Conservation (phyloP, 2,888 invertebrate genomes). For the Muschampia plurimacula region DNA sequence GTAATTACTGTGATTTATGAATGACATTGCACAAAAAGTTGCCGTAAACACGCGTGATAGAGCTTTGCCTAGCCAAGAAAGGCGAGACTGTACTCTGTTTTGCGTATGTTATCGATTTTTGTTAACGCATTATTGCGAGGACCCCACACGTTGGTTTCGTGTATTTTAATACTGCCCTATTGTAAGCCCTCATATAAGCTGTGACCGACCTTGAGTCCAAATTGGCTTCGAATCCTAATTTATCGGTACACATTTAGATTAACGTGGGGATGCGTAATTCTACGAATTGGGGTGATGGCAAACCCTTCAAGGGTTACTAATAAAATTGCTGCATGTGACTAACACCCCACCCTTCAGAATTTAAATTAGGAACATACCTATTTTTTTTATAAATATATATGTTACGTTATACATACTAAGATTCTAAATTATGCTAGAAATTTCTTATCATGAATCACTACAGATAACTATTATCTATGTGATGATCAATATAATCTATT, state of each 20-base stretch:
- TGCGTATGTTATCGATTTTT: conserved; percentile 43
- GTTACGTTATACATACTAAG: too few relatives aligned
- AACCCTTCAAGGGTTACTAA: conserved; percentile 57
- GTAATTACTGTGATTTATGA: conserved; percentile 76
- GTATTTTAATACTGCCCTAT: conserved; percentile 36
- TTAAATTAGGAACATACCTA: conserved; percentile 23
- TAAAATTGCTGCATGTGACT: conserved; percentile 50
- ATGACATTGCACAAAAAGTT: conserved; percentile 65
- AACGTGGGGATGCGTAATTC: conserved; percentile 46
- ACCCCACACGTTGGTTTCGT: conserved; percentile 49
- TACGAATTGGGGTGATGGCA: conserved; percentile 61
- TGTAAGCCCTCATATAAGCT: conserved; percentile 25
- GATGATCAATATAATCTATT: conserved; percentile 11
- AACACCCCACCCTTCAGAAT: conserved; percentile 48
- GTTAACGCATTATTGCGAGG: conserved; percentile 31
- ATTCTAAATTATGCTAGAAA: conserved; percentile 16
- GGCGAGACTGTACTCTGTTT: conserved; percentile 37
- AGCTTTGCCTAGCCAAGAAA: conserved; percentile 44
- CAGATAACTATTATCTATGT: conserved; percentile 17
- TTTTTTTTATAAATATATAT: conserved; percentile 14
- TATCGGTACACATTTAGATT: conserved; percentile 27
- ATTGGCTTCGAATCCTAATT: conserved; percentile 26
- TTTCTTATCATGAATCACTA: conserved; percentile 34
- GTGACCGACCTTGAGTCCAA: conserved; percentile 27
- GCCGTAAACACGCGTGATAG: conserved; percentile 51